Conservation (phyloP, 2,113 vertebrate species). For the Gadus macrocephalus region DNA sequence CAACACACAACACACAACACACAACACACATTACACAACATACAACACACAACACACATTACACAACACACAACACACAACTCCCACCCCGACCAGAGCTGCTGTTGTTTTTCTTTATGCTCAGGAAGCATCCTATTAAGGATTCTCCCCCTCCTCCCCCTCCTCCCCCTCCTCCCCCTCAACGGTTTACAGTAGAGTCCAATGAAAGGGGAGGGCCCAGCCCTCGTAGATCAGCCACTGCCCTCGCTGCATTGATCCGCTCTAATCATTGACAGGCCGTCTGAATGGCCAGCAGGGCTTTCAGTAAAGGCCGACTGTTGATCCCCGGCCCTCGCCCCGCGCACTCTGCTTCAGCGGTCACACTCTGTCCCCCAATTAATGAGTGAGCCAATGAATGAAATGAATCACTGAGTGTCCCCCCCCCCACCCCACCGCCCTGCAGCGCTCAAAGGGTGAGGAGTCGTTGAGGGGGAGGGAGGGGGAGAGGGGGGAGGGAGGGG, state of each 20-base stretch:
- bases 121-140: no score
- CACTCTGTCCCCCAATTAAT: conserved; percentile 48
- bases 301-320: conserved; percentile 59
- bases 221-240: conserved; percentile 13
- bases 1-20: no score
- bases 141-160: no score
- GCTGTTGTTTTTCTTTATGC: neutral
- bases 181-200: conserved; percentile 13
- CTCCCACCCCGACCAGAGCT: neutral
- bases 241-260: conserved; percentile 54
- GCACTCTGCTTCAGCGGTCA: conserved; percentile 38
- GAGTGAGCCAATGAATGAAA: conserved; percentile 57
- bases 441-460: conserved; percentile 10
- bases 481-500: conserved; percentile 26
- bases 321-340: conserved; percentile 34
- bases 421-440: neutral
- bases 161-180: neutral
- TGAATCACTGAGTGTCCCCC: conserved; percentile 43
- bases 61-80: no score
- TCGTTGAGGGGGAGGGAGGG: conserved; percentile 35
- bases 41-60: no score
- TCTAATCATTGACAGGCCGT: conserved; percentile 66
- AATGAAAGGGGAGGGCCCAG: neutral
- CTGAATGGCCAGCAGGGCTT: conserved; percentile 49
- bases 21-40: no score